These are phyloP conservation scores for Typhlomys cinereus DNA, from an alignment of 2,113 vertebrate species.

Conservation along the genomic window DNA sequence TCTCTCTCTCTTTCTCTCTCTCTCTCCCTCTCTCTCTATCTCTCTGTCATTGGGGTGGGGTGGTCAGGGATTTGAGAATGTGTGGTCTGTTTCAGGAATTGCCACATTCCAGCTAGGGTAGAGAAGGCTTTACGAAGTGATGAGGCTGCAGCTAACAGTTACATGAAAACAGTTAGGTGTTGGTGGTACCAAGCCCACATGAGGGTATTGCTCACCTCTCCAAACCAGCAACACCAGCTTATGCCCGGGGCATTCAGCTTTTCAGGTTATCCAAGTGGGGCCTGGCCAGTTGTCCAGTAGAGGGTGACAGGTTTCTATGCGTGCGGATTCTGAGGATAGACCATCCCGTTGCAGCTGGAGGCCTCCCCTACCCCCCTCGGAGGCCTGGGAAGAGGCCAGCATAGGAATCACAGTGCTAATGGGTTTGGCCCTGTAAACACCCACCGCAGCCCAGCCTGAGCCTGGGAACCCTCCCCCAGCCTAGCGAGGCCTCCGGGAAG, in stretches of 20 bases:
- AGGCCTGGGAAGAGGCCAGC: background rate
- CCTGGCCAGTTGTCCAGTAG: rapidly evolving
- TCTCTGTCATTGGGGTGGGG: background rate
- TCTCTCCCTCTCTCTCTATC: background rate
- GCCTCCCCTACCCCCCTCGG: too few species aligned
- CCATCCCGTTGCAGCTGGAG: background rate
- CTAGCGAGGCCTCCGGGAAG: slow-evolving; percentile 80
- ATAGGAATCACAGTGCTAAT: slow-evolving; percentile 37
- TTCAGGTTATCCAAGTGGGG: background rate
- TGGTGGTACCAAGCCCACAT: too few species aligned
- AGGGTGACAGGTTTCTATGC: background rate
- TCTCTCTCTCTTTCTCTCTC: background rate
- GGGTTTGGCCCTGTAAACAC: slow-evolving; percentile 54
- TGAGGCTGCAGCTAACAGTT: too few species aligned
- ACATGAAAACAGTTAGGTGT: too few species aligned
- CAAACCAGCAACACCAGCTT: rapidly evolving
- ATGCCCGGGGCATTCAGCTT: background rate
- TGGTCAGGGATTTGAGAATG: too few species aligned
- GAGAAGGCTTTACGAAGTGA: too few species aligned
- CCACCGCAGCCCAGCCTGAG: slow-evolving; percentile 53
- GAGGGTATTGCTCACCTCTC: background rate
- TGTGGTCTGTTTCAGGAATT: too few species aligned
- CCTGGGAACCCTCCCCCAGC: slow-evolving; percentile 34
- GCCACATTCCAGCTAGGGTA: too few species aligned
- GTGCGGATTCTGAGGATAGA: background rate